Evolutionary conservation across 2,888 invertebrate species (phyloP), one percentile per base, ranked within the genome.

Genomic region (Microchrysa polita): DNA sequence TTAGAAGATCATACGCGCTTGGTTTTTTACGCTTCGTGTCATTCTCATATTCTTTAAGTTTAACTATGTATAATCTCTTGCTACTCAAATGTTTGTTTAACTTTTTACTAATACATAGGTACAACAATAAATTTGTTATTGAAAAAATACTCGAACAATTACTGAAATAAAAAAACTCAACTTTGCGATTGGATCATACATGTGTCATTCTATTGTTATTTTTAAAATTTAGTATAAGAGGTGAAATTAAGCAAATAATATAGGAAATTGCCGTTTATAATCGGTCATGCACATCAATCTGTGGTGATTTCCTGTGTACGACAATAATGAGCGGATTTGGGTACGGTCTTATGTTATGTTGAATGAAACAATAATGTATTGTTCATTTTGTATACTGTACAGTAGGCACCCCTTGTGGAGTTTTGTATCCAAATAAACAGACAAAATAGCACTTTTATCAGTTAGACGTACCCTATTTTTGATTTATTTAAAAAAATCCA

Each of bases 151-250:
- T n/a, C n/a, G n/a, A n/a, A n/a, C n/a, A n/a, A 16, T 16, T 55
- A 10, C 18, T 18, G 55, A 18, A 18, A 20, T 55, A 12, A n/a
- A 53, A n/a, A n/a, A 53, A n/a, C 55, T 10, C 5, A 55, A 55
- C 5, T 16, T 55, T 20, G 4, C 18, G 22, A 18, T 55, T 55
- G 10, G 16, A 48, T 48, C 48, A 48, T 48, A 48, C 48, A n/a
- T n/a, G 48, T 40, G 61, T 40, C 34, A 61, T 61, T 61, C 61
- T 16, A 61, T 61, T 61, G 61, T 61, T 61, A 16, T 14, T n/a
- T n/a, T n/a, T 7, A 34, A 34, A 34, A 34, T 34, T 34, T 7
- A 9, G n/a, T 22, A 16, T 40, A n/a, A 40, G n/a, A 27, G n/a
- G 61, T 16, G 40, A 10, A 48, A 12, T 48, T 48, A 48, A 48